Evolutionary conservation across 1,140 invertebrate genomes (phyloP).

Genomic region (Drosophila dunni): DNA sequence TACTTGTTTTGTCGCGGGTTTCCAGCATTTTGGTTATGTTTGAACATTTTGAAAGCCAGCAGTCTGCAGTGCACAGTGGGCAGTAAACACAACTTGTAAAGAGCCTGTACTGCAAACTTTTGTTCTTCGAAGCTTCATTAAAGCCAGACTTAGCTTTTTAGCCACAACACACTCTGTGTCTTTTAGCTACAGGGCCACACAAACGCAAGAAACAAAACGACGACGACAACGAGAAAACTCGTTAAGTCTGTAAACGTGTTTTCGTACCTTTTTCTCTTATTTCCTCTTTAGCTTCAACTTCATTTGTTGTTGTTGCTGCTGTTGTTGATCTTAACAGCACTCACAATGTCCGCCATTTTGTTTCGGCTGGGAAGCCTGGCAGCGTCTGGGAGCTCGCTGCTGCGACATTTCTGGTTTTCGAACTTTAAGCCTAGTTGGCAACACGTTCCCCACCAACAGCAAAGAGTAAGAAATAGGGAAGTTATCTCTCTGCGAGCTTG

Average conservation of each 20-base stretch:
- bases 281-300: constrained; percentile 35
- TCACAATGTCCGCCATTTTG: constrained; percentile 67
- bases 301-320: constrained; percentile 41
- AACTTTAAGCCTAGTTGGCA: constrained; percentile 43
- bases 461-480: constrained; percentile 6
- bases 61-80: not conserved
- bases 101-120: no score
- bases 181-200: constrained; percentile 6
- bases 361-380: constrained; percentile 12
- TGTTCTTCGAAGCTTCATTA: no score
- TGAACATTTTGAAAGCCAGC: constrained; percentile 64
- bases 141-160: no score
- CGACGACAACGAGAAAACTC: constrained; percentile 53
- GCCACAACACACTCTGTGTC: not conserved
- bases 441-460: constrained; percentile 23
- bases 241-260: constrained; percentile 74
- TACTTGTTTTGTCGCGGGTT: constrained; percentile 40
- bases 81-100: no score
- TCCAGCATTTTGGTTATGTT: constrained; percentile 56
- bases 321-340: constrained; percentile 53
- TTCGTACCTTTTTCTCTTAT: constrained; percentile 47
- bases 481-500: constrained; percentile 42
- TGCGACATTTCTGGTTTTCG: constrained; percentile 66
- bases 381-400: constrained; percentile 17
- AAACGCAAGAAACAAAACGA: constrained; percentile 1